Conservation (phyloP, 2,113 vertebrate genomes). For the Vombatus ursinus region DNA sequence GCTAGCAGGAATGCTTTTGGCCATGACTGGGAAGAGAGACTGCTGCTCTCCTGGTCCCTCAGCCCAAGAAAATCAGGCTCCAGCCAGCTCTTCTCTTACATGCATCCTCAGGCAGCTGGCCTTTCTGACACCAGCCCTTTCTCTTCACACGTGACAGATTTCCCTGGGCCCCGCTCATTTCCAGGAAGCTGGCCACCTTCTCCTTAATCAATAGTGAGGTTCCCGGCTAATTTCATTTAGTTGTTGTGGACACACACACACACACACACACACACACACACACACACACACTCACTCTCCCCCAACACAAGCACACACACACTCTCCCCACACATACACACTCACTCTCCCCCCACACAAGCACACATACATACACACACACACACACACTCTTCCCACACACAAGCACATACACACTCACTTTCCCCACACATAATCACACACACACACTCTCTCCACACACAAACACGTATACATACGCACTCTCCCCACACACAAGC, state of each 20-base stretch:
- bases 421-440: neutral
- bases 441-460: no score
- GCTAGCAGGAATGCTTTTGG: neutral
- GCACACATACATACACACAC: no score
- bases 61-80: conserved; percentile 2
- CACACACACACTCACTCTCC: no score
- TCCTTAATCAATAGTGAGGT: neutral
- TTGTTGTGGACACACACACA: neutral
- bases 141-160: neutral
- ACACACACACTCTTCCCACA: no score
- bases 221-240: neutral
- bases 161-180: neutral
- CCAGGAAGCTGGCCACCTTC: neutral
- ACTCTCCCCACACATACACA: no score
- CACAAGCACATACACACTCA: no score
- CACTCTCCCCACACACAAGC: neutral
- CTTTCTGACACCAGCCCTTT: neutral
- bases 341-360: no score
- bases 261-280: no score
- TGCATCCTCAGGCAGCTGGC: neutral
- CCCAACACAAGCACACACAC: no score
- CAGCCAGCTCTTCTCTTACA: neutral
- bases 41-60: neutral
- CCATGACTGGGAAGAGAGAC: neutral
- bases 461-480: neutral